Percentiles rank a stretch among this genome's conserved stretches.
These are phyloP conservation scores for Trichogramma dendrolimi DNA, from an alignment of 2,888 invertebrate species.

Conservation along the genomic window DNA sequence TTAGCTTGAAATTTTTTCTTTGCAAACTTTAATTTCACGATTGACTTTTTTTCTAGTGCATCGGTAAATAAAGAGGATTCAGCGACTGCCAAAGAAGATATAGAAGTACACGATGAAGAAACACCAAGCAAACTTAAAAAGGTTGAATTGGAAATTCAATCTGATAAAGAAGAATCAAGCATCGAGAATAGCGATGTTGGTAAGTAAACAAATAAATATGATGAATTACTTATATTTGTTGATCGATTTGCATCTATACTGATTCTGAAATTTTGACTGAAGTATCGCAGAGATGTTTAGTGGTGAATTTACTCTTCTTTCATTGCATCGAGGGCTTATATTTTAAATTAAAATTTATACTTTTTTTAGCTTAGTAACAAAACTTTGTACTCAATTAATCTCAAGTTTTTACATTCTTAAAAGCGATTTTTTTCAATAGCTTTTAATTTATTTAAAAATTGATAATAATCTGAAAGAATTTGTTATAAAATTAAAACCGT, in stretches of 20 bases:
- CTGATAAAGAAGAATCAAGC: conserved; percentile 55
- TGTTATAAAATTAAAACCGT: background rate
- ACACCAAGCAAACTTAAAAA: conserved; percentile 73
- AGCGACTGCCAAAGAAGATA: conserved; percentile 46
- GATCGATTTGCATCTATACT: conserved; percentile 27
- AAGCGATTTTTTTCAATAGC: background rate
- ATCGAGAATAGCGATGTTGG: conserved; percentile 57
- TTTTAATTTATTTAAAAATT: background rate
- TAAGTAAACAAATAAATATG: conserved; percentile 43
- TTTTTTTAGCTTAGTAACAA: background rate
- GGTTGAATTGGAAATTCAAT: conserved; percentile 70
- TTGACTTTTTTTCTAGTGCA: conserved; percentile 37
- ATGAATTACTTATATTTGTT: conserved; percentile 39
- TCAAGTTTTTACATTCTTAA: background rate
- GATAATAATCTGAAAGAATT: background rate
- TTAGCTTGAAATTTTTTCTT: conserved; percentile 1
- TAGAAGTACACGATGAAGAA: conserved; percentile 54
- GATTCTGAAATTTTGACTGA: conserved; percentile 7
- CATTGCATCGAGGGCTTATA: conserved; percentile 24
- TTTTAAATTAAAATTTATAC: background rate
- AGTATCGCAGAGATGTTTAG: conserved; percentile 15
- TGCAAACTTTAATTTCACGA: conserved; percentile 7
- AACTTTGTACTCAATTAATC: background rate
- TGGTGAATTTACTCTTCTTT: conserved; percentile 15
- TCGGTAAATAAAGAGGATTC: conserved; percentile 51